Evolutionary conservation across 1,140 invertebrate species (phyloP).

Genomic region (Brachionus asplanchnoidis): DNA sequence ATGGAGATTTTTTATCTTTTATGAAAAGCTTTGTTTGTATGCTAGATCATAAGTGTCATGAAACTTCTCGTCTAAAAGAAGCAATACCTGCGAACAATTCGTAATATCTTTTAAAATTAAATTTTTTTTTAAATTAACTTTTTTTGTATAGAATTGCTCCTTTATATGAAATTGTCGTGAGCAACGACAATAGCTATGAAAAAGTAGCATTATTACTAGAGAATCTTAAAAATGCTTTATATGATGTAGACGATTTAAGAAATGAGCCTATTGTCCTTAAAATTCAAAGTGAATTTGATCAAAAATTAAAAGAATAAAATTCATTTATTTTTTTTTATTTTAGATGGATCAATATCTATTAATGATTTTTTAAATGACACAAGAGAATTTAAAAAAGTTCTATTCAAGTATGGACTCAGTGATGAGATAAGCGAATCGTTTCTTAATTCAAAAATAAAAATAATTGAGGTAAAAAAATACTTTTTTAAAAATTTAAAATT

Average conservation of each 20-base stretch:
- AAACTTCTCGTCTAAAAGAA: slow-evolving; percentile 15
- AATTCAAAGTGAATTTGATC: slow-evolving; percentile 6
- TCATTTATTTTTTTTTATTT: neutral
- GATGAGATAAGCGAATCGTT: neutral
- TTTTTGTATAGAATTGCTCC: neutral
- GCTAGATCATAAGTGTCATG: slow-evolving; percentile 37
- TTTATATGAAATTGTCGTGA: slow-evolving; percentile 33
- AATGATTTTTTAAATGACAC: slow-evolving; percentile 40
- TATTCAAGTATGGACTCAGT: neutral
- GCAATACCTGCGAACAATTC: neutral
- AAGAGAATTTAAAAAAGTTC: neutral
- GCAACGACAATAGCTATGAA: slow-evolving; percentile 35
- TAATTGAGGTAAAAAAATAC: slow-evolving; percentile 6
- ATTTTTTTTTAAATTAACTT: neutral
- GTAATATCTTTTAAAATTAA: neutral
- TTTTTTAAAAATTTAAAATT: neutral
- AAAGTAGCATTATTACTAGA: slow-evolving; percentile 5
- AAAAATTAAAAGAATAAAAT: neutral
- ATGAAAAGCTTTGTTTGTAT: slow-evolving; percentile 42
- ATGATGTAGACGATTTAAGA: slow-evolving; percentile 29
- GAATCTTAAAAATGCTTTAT: slow-evolving; percentile 35
- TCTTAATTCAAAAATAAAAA: slow-evolving; percentile 19
- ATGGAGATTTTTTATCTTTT: slow-evolving; percentile 42
- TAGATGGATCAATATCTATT: slow-evolving; percentile 26
- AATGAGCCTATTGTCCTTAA: slow-evolving; percentile 27